Base-by-base conservation (phyloP, 1,140 invertebrate species). In the Ylistrum balloti region DNA sequence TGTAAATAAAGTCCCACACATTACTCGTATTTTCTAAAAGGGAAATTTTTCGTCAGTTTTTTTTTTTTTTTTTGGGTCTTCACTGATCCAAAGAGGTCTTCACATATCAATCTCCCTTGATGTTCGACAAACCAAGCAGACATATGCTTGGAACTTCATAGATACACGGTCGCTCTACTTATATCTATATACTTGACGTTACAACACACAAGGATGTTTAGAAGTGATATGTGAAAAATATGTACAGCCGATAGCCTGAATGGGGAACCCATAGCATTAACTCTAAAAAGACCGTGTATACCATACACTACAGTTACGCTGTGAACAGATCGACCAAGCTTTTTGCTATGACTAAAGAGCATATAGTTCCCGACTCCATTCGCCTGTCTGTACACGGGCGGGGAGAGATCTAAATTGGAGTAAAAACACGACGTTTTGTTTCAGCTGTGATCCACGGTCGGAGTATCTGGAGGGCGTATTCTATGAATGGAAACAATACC, bases 191-290 rank as follows among this genome's bases (percentile, higher is more conserved):
- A 74, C 56, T 74, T 74, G n/a, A 74, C n/a, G 56, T 74, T 74
- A 74, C 1, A n/a, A 74, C 22, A 74, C 56, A 74, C 22, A 74
- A 74, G 56, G 41, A 45, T 74, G 28, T 74, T 74, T 74, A 74
- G 56, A 74, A 74, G 56, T 74, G 56, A 74, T n/a, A 74, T n/a
- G 56, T 28, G 56, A 74, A 74, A 74, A 74, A 74, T 74, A 74
- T 74, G 56, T 28, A 28, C 56, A 74, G 56, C n/a, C 56, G 56
- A 17, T 74, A 28, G 56, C 22, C 56, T 74, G n/a, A 28, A 17
- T 17, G 9, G n/a, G n/a, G 56, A 28, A 74, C 56, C n/a, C n/a
- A 3, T 74, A 74, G 56, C 28, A 74, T 74, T 74, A 28, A 74
- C 56, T 5, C 56, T 28, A 74, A 74, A 74, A 74, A 74, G 56